Evolutionary conservation across 2,113 vertebrate genomes (phyloP).

Genomic region (Balaeniceps rex): DNA sequence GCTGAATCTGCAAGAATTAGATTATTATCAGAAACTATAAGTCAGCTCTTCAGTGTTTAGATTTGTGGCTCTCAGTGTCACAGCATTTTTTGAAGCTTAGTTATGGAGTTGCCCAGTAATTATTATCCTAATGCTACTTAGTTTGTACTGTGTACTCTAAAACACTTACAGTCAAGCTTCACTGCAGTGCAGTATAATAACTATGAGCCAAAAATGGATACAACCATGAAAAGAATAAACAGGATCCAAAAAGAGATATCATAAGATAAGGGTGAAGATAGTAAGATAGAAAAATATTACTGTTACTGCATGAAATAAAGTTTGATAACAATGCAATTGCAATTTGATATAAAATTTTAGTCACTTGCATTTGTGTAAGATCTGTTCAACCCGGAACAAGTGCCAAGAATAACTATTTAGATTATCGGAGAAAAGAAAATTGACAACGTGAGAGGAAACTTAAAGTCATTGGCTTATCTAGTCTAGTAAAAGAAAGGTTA

Average conservation of each 20-base stretch:
- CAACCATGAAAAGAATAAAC: background rate
- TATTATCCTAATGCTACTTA: background rate
- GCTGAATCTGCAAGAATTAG: background rate
- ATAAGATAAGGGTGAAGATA: background rate
- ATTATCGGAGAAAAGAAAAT: background rate
- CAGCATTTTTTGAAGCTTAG: background rate
- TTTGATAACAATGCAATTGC: background rate
- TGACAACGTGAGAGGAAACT: background rate
- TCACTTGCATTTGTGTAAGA: background rate
- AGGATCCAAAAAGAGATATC: background rate
- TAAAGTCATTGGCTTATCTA: background rate
- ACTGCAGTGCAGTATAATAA: background rate
- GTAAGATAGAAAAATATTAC: background rate
- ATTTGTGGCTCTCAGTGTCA: background rate
- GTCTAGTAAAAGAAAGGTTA: background rate
- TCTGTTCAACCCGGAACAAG: background rate
- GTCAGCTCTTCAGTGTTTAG: background rate
- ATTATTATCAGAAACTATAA: background rate
- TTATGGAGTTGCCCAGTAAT: background rate
- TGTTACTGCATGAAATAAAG: background rate
- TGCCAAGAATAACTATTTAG: background rate
- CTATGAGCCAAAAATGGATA: background rate
- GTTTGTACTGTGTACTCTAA: background rate
- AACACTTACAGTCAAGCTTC: background rate
- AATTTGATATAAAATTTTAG: background rate